Evolutionary conservation across 2,888 invertebrate genomes (phyloP).

Genomic region (Agelastica alni): DNA sequence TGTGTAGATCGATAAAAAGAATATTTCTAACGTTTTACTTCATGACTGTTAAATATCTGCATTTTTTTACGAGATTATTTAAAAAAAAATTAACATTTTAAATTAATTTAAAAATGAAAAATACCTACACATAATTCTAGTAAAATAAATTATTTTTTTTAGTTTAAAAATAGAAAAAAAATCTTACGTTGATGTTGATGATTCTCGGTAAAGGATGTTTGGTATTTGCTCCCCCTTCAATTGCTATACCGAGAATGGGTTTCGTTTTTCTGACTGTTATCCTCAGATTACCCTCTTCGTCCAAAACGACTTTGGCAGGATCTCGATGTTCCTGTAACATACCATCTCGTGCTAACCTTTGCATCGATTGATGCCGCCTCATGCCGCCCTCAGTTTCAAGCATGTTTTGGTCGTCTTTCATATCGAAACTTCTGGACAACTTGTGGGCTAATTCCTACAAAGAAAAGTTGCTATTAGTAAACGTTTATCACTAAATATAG

Average conservation of each 20-base stretch:
- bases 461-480: too few relatives aligned
- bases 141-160: too few relatives aligned
- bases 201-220: constrained; percentile 93
- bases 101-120: too few relatives aligned
- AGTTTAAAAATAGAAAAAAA: too few relatives aligned
- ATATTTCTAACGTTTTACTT: too few relatives aligned
- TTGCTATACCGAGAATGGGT: constrained; percentile 93
- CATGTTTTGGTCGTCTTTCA: constrained; percentile 81
- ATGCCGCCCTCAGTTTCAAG: constrained; percentile 67
- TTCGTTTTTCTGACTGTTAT: constrained; percentile 92
- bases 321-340: constrained; percentile 45
- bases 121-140: too few relatives aligned
- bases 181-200: constrained; percentile 91
- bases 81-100: too few relatives aligned
- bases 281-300: constrained; percentile 86
- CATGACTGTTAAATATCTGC: too few relatives aligned
- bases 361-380: constrained; percentile 78
- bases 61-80: too few relatives aligned
- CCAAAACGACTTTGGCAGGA: constrained; percentile 73
- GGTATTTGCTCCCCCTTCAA: constrained; percentile 96
- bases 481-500: too few relatives aligned
- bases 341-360: constrained; percentile 68
- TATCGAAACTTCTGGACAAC: constrained; percentile 83
- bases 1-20: too few relatives aligned
- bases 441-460: constrained; percentile 84